Percentiles rank a stretch among this genome's conserved stretches.
Evolutionary conservation across 2,888 invertebrate genomes (phyloP).

Genomic region (Lampropteryx suffumata): DNA sequence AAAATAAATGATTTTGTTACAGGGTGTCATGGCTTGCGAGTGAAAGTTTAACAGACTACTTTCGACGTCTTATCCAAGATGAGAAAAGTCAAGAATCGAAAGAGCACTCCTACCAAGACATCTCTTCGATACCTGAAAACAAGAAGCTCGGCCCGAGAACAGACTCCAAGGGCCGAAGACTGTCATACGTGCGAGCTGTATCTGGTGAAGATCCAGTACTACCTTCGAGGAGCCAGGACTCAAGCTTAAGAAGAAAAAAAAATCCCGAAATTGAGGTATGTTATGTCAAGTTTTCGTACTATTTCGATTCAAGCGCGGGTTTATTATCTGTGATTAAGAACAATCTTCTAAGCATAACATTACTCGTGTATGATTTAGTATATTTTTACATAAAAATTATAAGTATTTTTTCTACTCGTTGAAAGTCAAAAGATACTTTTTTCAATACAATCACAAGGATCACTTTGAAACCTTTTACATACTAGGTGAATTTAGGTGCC

Average conservation of each 20-base stretch:
- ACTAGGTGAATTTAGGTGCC: too few species aligned
- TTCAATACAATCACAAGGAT: too few species aligned
- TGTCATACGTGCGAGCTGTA: constrained; percentile 74
- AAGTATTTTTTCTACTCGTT: too few species aligned
- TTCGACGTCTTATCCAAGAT: constrained; percentile 64
- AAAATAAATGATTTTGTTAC: constrained; percentile 35
- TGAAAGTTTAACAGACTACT: constrained; percentile 68
- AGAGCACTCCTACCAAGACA: constrained; percentile 61
- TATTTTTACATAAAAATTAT: too few species aligned
- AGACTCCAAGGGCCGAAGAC: constrained; percentile 62
- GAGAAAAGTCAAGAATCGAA: constrained; percentile 58
- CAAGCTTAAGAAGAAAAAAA: constrained; percentile 47
- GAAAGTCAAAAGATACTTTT: too few species aligned
- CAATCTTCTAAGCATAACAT: too few species aligned
- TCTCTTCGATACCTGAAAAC: constrained; percentile 56
- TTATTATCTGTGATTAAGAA: too few species aligned
- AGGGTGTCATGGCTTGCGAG: constrained; percentile 76
- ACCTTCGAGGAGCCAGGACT: constrained; percentile 49
- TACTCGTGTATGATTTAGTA: too few species aligned
- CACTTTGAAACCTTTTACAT: too few species aligned
- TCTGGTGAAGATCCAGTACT: constrained; percentile 69
- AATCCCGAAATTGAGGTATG: constrained; percentile 62
- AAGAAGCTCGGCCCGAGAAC: constrained; percentile 43
- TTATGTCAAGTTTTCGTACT: background rate
- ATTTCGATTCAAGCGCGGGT: too few species aligned